Evolutionary conservation across 2,113 vertebrate species (phyloP).

Genomic region (Ranitomeya imitator): DNA sequence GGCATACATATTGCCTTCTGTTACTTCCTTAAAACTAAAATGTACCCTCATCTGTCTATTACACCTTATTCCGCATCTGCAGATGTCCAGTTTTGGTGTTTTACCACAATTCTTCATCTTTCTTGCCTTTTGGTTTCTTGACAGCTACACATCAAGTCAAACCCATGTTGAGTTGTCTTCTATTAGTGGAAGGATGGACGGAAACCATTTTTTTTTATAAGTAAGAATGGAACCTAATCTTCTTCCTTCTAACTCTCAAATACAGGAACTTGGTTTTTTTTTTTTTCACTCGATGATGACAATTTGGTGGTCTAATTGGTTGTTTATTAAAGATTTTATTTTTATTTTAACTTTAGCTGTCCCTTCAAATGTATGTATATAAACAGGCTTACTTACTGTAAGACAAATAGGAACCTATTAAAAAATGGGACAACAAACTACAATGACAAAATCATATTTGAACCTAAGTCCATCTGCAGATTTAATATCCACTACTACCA

Average conservation of each 20-base stretch:
- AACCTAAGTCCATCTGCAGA: neutral
- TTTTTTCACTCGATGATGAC: neutral
- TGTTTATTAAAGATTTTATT: too few species aligned
- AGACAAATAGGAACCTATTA: neutral
- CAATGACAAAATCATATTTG: neutral
- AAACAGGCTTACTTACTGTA: too few species aligned
- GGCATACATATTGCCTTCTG: neutral
- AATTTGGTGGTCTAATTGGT: too few species aligned
- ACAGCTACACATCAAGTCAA: neutral
- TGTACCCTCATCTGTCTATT: neutral
- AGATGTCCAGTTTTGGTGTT: neutral
- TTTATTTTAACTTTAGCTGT: too few species aligned
- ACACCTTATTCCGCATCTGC: neutral
- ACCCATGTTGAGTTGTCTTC: neutral
- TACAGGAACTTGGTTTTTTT: neutral
- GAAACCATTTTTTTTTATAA: neutral
- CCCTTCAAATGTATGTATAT: too few species aligned
- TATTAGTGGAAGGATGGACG: neutral
- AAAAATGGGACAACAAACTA: neutral
- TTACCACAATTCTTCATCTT: neutral
- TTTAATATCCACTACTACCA: neutral
- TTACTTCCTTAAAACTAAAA: neutral
- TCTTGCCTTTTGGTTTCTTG: neutral
- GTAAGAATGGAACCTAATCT: neutral
- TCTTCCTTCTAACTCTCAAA: too few species aligned